A percentile compares a stretch with the other conserved stretches of the same genome.
Evolutionary conservation across 2,797 vertebrate genomes (phyloP).

Genomic region (Danio jaintianensis): DNA sequence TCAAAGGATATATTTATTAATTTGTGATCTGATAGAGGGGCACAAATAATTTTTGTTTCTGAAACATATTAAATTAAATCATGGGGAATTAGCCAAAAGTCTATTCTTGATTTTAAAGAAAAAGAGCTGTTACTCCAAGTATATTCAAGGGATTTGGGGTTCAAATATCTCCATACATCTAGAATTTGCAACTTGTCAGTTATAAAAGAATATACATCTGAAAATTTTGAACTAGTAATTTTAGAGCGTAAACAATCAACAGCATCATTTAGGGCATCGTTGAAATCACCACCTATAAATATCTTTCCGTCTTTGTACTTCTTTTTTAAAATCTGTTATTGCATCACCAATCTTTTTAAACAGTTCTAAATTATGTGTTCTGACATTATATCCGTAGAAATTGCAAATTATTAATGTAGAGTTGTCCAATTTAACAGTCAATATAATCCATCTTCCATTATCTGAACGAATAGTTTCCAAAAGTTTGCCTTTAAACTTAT

Average conservation of each 20-base stretch:
- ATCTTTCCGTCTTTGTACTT: background rate
- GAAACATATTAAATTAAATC: background rate
- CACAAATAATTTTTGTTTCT: background rate
- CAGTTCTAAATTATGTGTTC: too few species aligned
- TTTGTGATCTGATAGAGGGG: background rate
- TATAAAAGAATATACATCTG: background rate
- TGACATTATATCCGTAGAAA: too few species aligned
- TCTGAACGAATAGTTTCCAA: too few species aligned
- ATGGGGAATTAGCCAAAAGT: background rate
- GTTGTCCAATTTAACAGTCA: too few species aligned
- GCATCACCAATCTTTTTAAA: background rate
- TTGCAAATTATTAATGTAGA: too few species aligned
- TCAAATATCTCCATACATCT: background rate
- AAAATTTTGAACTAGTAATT: background rate
- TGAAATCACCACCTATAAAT: background rate
- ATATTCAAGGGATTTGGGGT: background rate
- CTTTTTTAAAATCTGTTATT: background rate
- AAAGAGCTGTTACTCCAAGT: background rate
- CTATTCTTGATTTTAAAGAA: constrained; percentile 9
- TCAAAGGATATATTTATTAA: background rate
- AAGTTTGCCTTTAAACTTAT: too few species aligned
- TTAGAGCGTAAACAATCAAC: background rate
- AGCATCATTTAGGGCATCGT: background rate
- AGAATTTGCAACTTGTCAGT: background rate
- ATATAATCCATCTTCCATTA: too few species aligned